Evolutionary conservation across 1,140 invertebrate genomes (phyloP).

Genomic region (Brachionus plicatilis): DNA sequence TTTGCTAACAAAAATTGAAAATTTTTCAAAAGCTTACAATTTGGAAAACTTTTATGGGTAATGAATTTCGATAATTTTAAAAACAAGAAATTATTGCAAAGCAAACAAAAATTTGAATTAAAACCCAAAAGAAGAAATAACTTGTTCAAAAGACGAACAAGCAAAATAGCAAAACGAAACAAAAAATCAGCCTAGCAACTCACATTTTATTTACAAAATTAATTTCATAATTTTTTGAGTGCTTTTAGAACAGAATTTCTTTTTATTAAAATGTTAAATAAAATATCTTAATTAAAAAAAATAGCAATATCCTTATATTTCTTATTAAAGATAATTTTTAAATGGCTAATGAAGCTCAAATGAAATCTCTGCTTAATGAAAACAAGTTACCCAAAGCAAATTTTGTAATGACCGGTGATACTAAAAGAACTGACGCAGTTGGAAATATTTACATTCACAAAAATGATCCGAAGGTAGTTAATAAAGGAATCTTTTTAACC

Average conservation of each 20-base stretch:
- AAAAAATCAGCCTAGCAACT: constrained; percentile 24
- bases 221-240: constrained; percentile 17
- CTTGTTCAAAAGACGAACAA: not conserved
- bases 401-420: not conserved
- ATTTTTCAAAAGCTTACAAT: not conserved
- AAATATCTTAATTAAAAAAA: not conserved
- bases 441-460: constrained; percentile 20
- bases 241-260: not conserved
- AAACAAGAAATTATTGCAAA: not conserved
- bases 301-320: not conserved
- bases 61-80: not conserved
- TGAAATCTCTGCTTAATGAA: not conserved
- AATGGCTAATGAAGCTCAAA: not conserved
- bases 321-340: not conserved
- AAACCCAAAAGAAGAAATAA: not conserved
- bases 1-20: not conserved
- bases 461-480: constrained; percentile 28
- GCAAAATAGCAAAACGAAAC: not conserved
- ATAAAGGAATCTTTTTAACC: constrained; percentile 1
- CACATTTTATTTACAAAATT: constrained; percentile 32
- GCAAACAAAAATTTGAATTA: not conserved
- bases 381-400: not conserved
- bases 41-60: not conserved
- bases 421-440: not conserved
- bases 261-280: not conserved